Percentiles rank a stretch among this genome's conserved stretches.
Conservation (phyloP, 2,113 vertebrate genomes). For the Tenebrosternarchus preto region DNA sequence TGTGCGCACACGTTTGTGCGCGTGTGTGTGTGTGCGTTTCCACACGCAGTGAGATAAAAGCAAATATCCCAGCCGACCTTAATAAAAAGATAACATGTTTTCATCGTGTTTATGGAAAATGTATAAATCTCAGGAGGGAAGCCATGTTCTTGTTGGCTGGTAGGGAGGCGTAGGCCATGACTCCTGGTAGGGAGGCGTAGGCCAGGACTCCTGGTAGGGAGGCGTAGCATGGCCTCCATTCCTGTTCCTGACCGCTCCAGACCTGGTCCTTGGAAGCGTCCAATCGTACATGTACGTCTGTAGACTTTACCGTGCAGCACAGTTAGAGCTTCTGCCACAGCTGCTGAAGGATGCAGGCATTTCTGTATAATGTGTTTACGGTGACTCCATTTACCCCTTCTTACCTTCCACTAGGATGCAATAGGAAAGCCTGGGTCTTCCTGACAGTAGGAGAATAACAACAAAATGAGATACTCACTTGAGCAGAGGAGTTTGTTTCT, state of each 20-base stretch:
- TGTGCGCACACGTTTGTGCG: background rate
- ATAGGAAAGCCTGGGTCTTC: background rate
- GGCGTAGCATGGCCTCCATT: too few species aligned
- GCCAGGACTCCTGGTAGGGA: background rate
- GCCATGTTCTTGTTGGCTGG: slow-evolving; percentile 21
- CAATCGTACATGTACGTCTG: slow-evolving; percentile 62
- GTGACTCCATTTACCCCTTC: background rate
- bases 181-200: background rate
- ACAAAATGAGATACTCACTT: too few species aligned
- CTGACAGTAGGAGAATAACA: background rate
- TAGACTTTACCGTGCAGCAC: slow-evolving; percentile 59
- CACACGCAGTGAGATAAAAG: slow-evolving; percentile 20
- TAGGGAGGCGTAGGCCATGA: background rate
- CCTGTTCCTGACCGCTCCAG: too few species aligned
- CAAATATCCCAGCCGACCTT: slow-evolving; percentile 7
- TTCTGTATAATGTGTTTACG: background rate
- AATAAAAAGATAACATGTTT: background rate
- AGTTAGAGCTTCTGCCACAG: slow-evolving; percentile 22
- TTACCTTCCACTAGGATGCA: background rate
- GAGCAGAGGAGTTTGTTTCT: too few species aligned
- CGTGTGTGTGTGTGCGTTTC: background rate
- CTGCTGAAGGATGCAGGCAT: background rate
- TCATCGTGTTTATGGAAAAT: slow-evolving; percentile 39
- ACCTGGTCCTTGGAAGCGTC: slow-evolving; percentile 55
- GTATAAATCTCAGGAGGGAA: slow-evolving; percentile 12